phyloP scores from a whole-genome alignment of 2,888 invertebrate species.

The Erpobdella octoculata region DNA sequence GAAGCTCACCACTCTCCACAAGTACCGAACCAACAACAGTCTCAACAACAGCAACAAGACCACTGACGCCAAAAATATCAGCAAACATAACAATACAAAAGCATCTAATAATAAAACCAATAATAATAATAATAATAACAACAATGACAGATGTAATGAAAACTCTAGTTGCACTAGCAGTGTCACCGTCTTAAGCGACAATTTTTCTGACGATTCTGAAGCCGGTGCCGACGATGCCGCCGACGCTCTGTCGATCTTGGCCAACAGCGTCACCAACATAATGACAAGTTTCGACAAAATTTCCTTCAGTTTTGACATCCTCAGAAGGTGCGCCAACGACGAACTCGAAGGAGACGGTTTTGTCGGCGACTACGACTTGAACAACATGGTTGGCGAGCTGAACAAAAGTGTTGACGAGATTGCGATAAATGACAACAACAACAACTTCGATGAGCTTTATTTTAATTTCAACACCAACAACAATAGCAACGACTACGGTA shows the following conservation, averaged over 20 bases:
- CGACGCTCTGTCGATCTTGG: neutral
- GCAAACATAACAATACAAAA: neutral
- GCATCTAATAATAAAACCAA: neutral
- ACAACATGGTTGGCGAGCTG: too few species aligned
- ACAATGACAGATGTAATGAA: neutral
- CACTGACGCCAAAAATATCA: neutral
- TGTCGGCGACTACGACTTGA: too few species aligned
- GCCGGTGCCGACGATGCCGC: neutral
- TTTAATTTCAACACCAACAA: too few species aligned
- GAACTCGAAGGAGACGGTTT: too few species aligned
- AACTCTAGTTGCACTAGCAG: neutral
- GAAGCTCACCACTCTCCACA: slow-evolving; percentile 20
- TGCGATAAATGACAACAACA: too few species aligned
- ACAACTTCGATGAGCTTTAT: too few species aligned
- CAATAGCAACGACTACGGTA: neutral
- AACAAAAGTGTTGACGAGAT: too few species aligned
- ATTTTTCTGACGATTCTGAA: too few species aligned
- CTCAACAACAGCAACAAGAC: slow-evolving; percentile 23
- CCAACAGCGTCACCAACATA: too few species aligned
- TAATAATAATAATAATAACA: neutral
- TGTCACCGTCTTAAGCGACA: neutral
- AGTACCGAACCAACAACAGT: slow-evolving; percentile 23
- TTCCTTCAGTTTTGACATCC: too few species aligned
- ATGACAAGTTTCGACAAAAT: too few species aligned
- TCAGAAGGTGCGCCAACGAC: too few species aligned